Base-by-base conservation (phyloP, 2,797 vertebrate genomes). In the Sebastes kiyomatsui region DNA sequence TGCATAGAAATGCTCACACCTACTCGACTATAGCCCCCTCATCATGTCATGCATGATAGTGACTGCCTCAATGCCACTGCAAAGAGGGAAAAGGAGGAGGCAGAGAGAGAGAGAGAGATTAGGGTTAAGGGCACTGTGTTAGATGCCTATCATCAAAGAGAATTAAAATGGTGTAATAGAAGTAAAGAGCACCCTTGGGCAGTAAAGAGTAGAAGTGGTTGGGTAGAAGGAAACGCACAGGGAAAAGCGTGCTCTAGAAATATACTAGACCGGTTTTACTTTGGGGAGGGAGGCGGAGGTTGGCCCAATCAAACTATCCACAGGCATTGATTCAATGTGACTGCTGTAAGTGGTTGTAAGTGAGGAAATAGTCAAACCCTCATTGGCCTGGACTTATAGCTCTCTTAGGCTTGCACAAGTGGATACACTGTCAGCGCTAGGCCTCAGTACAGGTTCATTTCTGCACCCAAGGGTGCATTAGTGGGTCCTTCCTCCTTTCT, bases 141-240 rank as follows among this genome's bases (percentile, higher is more conserved):
- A 84, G 86, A 91, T 91, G 85, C 75, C 81, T 81, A 86, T 93
- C 88, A 92, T 93, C 82, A 92, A 91, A 94, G 86, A 88, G 87
- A 94, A 93, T 93, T 93, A 83, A 87, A 89, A 89, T 92, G 82
- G 72, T 88, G 77, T 92, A 93, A 93, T 88, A 72, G 90, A 93
- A 89, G 74, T 84, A 93, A 90, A 93, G 88, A 85, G 82, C 73
- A 82, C 87, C 89, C 88, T 72, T 80, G 85, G 90, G 90, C 87
- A 12, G 67, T 69, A 16, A 72, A 73, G 62, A 79, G 73, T 72
- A 68, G 64, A 82, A 67, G 75, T 27, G 49, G 60, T 72, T 59
- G 56, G 67, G 64, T 67, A 9, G 74, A 59, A 75, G 80, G 77
- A 23, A 58, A 68, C 4, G 62, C 62, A 66, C 76, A 83, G 64